Base-by-base conservation (phyloP, 1,140 invertebrate genomes). In the Drosophila sucinea region DNA sequence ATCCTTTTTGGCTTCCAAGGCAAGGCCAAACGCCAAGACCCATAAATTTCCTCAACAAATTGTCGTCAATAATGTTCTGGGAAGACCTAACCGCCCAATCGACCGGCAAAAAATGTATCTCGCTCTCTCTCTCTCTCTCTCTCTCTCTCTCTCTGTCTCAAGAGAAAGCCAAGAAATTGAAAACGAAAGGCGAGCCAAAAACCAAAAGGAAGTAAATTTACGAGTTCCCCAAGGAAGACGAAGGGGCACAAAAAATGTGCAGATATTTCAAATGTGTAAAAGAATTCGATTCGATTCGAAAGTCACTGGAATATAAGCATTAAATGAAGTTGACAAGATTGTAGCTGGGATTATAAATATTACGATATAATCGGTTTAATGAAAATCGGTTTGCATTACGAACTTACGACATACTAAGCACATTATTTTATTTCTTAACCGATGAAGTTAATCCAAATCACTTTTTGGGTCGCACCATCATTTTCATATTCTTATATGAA, bases 1-100 rank as follows among this genome's bases (percentile, higher is more conserved):
- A 61, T 67, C 63, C 56, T 57, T 64, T 69, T 72, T 68, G 73
- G 62, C 66, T n/a, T 38, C 35, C 35, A 10, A 57, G 70, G 44
- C 77, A 73, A 84, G 76, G 81, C 65, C 68, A 80, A 70, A 29
- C 40, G 41, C 57, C 75, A 67, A 62, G 33, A 44, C 67, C 67
- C 76, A 86, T 86, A 86, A 86, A 87, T 86, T 79, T 79, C 17
- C 44, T 27, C 82, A 60, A 79, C 82, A 86, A 86, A 87, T 86
- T 86, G 82, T 75, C 70, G 70, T 73, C 76, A 81, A 85, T 84
- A 89, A 78, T 89, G 77, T 74, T 72, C 56, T 58, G 63, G 73
- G 54, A 57, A 60, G 30, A 56, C 56, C 56, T 35, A 27, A 7
- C 44, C 44, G 70, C 27, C 27, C 51, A 68, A 51, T 58, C 58